These are phyloP conservation scores for Sebastes reedi DNA, from an alignment of 2,797 vertebrate genomes.

Conservation along the genomic window DNA sequence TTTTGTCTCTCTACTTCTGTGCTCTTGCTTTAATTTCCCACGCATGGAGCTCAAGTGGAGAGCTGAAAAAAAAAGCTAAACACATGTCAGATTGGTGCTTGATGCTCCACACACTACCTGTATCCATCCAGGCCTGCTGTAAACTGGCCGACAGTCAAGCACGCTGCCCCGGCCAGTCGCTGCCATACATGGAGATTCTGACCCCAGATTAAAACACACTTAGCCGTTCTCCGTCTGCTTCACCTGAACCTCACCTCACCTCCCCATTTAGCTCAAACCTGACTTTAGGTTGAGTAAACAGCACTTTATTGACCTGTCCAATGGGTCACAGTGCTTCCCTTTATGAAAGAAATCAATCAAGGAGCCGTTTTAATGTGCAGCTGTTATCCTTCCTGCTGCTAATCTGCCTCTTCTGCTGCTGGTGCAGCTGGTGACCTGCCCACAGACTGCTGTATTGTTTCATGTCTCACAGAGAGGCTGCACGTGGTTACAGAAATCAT, in stretches of 20 bases:
- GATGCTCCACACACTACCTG: constrained; percentile 69
- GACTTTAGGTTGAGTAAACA: constrained; percentile 33
- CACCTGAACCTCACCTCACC: constrained; percentile 20
- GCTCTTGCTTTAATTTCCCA: constrained; percentile 16
- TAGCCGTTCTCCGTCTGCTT: constrained; percentile 8
- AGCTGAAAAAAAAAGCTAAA: constrained; percentile 54
- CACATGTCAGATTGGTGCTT: constrained; percentile 67
- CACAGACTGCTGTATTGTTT: constrained; percentile 1
- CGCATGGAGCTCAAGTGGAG: constrained; percentile 8
- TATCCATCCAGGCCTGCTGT: constrained; percentile 77
- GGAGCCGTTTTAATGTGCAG: constrained; percentile 59
- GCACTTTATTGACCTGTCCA: constrained; percentile 18
- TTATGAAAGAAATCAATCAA: constrained; percentile 66
- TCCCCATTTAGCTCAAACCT: constrained; percentile 3
- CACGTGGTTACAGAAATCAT: background rate
- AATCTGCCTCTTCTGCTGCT: constrained; percentile 46
- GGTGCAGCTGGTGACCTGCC: constrained; percentile 51
- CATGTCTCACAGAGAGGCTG: constrained; percentile 11
- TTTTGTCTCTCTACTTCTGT: constrained; percentile 1
- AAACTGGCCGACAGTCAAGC: constrained; percentile 80
- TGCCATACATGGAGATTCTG: constrained; percentile 81
- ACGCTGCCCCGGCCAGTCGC: constrained; percentile 64
- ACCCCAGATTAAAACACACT: constrained; percentile 53
- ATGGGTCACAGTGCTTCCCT: constrained; percentile 4
- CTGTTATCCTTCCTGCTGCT: constrained; percentile 57